Evolutionary conservation across 92 coral and sea anemone genomes (phyloP), one percentile per base, ranked within the genome.

Genomic region (Actinernus sp.): DNA sequence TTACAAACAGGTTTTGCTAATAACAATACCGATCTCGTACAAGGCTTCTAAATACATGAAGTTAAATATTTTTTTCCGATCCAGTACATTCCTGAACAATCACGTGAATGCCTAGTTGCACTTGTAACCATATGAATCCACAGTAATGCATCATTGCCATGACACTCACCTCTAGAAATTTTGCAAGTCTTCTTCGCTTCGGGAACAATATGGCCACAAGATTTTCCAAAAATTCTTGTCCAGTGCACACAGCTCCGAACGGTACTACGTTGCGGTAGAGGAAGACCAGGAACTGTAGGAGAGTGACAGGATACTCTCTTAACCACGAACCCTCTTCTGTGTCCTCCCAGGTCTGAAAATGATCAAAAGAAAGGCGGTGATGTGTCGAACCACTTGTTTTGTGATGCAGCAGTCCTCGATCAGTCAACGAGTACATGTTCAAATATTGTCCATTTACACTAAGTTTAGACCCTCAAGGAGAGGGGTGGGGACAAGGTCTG

Each of bases 121-220:
- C 9, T 24, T 24, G n/a, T 19, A 2, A 25, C 6, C 11, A 4
- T 10, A 9, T 37, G 22, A 31, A 61, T 37, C 49, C 12, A 41
- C 12, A 24, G 19, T 5, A 26, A 4, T 24, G 27, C 18, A 20
- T 47, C 21, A 54, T 61, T 0, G 52, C 37, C 52, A 32, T 57
- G 25, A 17, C 49, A 71, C 74, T 52, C 21, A 88, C 95, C 78
- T 83, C 87, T 78, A 83, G 83, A 6, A 63, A 57, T 37, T 52
- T 63, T 3, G 83, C 71, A 22, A 59, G 28, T 19, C 81, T 66
- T 65, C 92, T 84, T 26, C 79, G 77, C 70, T 74, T 79, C 8
- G 98, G 98, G 52, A 93, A 93, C 74, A 87, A 68, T 21, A 93
- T 63, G 12, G 91, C 97, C 0, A 93, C 98, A 19, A 93, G 78